These are phyloP conservation scores for Biston betularia DNA, from an alignment of 2,888 invertebrate genomes.

Conservation along the genomic window DNA sequence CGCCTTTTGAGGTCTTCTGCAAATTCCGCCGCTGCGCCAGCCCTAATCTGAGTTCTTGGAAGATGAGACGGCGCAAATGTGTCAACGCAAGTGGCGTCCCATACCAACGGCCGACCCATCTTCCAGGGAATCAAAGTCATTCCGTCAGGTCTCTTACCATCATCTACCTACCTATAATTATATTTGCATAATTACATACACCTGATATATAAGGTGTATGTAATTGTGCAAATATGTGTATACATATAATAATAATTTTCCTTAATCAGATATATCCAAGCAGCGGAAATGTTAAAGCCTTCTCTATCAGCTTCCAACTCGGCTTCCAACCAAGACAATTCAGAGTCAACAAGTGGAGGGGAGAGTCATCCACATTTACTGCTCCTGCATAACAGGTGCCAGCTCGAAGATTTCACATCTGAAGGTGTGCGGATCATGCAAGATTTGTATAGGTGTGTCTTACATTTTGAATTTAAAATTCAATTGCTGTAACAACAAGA, in stretches of 20 bases:
- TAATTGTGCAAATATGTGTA: no score
- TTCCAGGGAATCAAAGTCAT: no score
- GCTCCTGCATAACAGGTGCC: constrained; percentile 93
- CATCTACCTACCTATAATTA: no score
- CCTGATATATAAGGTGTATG: not conserved
- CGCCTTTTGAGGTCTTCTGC: no score
- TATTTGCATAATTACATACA: not conserved
- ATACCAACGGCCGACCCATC: no score
- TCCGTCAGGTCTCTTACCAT: no score
- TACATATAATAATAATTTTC: not conserved
- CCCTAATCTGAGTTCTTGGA: no score
- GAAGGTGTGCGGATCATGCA: constrained; percentile 87
- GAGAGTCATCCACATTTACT: constrained; percentile 94
- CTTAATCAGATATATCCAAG: constrained; percentile 89
- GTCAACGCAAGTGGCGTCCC: no score
- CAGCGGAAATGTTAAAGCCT: constrained; percentile 95
- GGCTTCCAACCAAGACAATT: constrained; percentile 57
- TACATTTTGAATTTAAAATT: no score
- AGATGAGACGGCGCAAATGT: no score
- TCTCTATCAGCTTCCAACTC: constrained; percentile 86
- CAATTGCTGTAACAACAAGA: no score
- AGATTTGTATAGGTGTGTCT: constrained; percentile 59
- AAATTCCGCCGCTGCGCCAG: no score
- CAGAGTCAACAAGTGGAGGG: constrained; percentile 74
- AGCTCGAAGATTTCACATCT: constrained; percentile 90